A percentile compares a stretch with the other conserved stretches of the same genome.
phyloP scores from a whole-genome alignment of 2,797 vertebrate species.

The Valencia hispanica region DNA sequence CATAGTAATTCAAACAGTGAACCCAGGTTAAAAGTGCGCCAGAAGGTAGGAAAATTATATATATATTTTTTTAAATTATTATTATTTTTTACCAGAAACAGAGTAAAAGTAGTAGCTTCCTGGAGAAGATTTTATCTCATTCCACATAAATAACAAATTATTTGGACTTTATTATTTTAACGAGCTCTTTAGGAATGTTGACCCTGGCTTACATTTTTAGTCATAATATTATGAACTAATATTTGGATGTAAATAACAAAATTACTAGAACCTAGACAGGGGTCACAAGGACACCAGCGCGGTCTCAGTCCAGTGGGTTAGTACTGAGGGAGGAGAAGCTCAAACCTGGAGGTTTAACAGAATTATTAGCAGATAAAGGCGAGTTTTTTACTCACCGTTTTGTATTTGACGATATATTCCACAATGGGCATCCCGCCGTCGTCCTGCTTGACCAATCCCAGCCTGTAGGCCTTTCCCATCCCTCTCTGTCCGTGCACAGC shows the following conservation, averaged over 20 bases:
- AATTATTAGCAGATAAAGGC: not conserved
- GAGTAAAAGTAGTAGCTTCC: not conserved
- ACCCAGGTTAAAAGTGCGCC: not conserved
- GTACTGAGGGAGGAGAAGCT: no score
- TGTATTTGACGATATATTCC: conserved; percentile 97
- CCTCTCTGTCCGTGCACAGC: conserved; percentile 94
- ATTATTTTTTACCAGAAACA: no score
- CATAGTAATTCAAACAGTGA: not conserved
- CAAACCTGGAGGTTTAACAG: no score
- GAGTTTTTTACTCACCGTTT: conserved; percentile 87
- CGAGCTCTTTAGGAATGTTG: not conserved
- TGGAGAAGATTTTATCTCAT: not conserved
- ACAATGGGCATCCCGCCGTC: conserved; percentile 98
- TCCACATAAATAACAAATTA: not conserved
- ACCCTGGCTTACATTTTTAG: not conserved
- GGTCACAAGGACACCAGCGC: no score
- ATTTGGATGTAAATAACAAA: no score
- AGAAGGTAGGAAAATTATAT: not conserved
- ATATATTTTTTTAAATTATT: no score
- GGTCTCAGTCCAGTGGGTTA: no score
- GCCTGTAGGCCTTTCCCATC: conserved; percentile 91
- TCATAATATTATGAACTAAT: not conserved
- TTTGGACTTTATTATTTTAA: not conserved
- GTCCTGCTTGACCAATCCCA: conserved; percentile 96
- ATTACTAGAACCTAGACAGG: no score